Conservation (phyloP, 53 echinoderm and acorn worm species). For the Paelopatides confundens region DNA sequence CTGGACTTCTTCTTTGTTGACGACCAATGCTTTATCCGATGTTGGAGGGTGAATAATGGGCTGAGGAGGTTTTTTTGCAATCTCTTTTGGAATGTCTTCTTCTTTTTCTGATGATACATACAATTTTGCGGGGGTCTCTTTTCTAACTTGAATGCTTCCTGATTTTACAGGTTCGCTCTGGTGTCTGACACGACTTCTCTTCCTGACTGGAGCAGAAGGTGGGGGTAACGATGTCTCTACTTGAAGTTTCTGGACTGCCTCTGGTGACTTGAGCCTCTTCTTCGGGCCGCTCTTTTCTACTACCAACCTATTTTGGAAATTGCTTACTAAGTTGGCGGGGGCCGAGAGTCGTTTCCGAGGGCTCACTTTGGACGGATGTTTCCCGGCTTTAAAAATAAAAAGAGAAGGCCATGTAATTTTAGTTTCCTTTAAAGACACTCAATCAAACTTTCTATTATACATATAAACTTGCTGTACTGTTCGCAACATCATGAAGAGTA, state of each 20-base stretch:
- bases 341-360: slow-evolving; percentile 25
- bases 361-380: neutral
- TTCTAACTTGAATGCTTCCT: neutral
- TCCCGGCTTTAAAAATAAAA: neutral
- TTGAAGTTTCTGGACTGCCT: neutral
- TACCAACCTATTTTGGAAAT: neutral
- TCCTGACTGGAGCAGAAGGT: neutral
- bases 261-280: neutral
- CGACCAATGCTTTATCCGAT: too few species aligned
- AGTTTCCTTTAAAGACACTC: too few species aligned
- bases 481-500: too few species aligned
- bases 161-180: neutral
- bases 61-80: neutral
- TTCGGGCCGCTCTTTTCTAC: neutral
- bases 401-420: too few species aligned
- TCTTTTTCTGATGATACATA: too few species aligned
- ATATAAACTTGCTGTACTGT: too few species aligned
- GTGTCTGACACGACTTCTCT: neutral
- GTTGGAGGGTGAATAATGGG: too few species aligned
- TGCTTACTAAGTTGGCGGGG: slow-evolving; percentile 22
- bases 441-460: too few species aligned
- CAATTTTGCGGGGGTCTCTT: neutral
- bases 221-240: neutral
- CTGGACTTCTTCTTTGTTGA: neutral
- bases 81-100: neutral